These are phyloP conservation scores for Nerophis lumbriciformis DNA, from an alignment of 2,113 vertebrate genomes.

Conservation along the genomic window DNA sequence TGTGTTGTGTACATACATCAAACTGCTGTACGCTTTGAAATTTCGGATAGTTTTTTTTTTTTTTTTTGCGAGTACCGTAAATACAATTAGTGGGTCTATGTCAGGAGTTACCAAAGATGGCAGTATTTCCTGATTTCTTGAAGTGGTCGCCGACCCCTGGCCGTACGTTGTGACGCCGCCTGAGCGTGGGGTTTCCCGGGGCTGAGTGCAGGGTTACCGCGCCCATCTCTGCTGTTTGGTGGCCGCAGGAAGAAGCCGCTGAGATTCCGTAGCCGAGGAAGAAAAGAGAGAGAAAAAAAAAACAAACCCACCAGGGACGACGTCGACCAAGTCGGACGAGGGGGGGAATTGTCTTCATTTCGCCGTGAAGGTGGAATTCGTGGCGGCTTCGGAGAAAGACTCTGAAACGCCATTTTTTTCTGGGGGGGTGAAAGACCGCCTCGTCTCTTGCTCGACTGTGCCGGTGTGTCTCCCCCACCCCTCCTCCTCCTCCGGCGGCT, in stretches of 20 bases:
- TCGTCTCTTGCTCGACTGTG: slow-evolving; percentile 56
- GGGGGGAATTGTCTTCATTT: slow-evolving; percentile 37
- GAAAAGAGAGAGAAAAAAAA: slow-evolving; percentile 38
- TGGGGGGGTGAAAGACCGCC: slow-evolving; percentile 51
- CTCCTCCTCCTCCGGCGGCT: slow-evolving; percentile 60
- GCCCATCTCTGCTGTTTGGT: slow-evolving; percentile 81
- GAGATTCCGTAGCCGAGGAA: slow-evolving; percentile 66
- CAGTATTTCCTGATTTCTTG: slow-evolving; percentile 56
- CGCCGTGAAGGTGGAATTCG: slow-evolving; percentile 45
- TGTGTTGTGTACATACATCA: too few species aligned
- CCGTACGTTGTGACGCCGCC: slow-evolving; percentile 70
- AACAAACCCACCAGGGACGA: slow-evolving; percentile 31
- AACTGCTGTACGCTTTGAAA: too few species aligned
- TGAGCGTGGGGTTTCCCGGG: slow-evolving; percentile 78
- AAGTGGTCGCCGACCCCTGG: slow-evolving; percentile 57
- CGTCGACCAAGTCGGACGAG: slow-evolving; percentile 60
- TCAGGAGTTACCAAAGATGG: slow-evolving; percentile 48
- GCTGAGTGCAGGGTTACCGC: slow-evolving; percentile 79
- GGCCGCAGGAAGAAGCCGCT: slow-evolving; percentile 75
- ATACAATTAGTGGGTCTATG: background rate
- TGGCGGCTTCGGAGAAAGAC: slow-evolving; percentile 40
- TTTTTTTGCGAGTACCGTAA: too few species aligned
- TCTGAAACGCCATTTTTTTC: slow-evolving; percentile 19
- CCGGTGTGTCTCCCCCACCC: slow-evolving; percentile 66
- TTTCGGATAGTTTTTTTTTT: too few species aligned